Conservation (phyloP, 1,140 invertebrate genomes). For the Zaprionus vittiger region DNA sequence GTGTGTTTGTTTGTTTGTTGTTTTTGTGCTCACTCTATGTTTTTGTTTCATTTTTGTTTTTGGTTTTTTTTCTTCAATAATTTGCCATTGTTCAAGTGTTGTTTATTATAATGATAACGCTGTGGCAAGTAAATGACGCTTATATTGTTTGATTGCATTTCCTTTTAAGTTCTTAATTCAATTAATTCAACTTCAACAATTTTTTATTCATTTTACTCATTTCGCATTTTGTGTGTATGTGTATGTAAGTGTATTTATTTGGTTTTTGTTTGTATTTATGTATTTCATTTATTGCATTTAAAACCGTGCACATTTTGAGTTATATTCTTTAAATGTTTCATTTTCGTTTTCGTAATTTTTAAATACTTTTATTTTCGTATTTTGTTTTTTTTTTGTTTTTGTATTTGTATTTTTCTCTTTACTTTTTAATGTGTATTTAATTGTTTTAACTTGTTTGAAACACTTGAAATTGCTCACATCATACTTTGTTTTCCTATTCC, state of each 20-base stretch:
- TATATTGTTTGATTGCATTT: constrained; percentile 74
- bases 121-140: constrained; percentile 62
- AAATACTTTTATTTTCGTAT: constrained; percentile 18
- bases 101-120: constrained; percentile 48
- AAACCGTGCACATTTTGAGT: constrained; percentile 65
- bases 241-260: constrained; percentile 54
- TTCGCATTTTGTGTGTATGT: constrained; percentile 20
- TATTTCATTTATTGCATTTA: constrained; percentile 71
- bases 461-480: constrained; percentile 81
- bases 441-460: constrained; percentile 69
- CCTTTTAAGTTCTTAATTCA: constrained; percentile 68
- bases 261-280: constrained; percentile 35
- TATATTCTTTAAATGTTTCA: constrained; percentile 43
- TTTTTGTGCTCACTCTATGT: constrained; percentile 80
- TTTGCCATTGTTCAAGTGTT: constrained; percentile 60
- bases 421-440: constrained; percentile 52
- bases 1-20: constrained; percentile 28
- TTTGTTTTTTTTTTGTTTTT: not conserved
- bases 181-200: constrained; percentile 81
- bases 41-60: constrained; percentile 56
- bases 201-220: constrained; percentile 49
- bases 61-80: constrained; percentile 42
- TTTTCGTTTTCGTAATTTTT: constrained; percentile 25
- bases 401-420: constrained; percentile 17
- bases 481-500: constrained; percentile 48